A percentile compares a stretch with the other conserved stretches of the same genome.
These are phyloP conservation scores for Caenorhabditis zanzibari DNA, from an alignment of 2,888 invertebrate species.

Conservation along the genomic window DNA sequence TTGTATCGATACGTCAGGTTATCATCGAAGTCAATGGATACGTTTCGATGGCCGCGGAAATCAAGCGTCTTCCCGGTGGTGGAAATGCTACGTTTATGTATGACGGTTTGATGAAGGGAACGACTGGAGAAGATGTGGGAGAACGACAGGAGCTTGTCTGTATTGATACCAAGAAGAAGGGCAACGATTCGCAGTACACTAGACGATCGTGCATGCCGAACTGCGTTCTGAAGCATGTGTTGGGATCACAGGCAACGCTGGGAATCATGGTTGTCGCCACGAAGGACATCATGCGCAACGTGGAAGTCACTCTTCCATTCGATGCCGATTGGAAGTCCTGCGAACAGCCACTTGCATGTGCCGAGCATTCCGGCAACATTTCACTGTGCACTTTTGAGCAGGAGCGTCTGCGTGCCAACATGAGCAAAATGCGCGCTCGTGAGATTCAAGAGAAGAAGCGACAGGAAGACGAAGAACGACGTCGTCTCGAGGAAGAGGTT, in stretches of 20 bases:
- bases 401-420: neutral
- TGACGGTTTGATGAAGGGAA: constrained; percentile 64
- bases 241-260: constrained; percentile 39
- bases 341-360: constrained; percentile 34
- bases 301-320: constrained; percentile 64
- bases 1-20: constrained; percentile 25
- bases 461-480: constrained; percentile 10
- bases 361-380: constrained; percentile 28
- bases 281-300: constrained; percentile 34
- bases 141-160: constrained; percentile 39
- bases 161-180: constrained; percentile 53
- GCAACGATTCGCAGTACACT: constrained; percentile 51
- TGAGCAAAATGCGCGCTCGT: neutral
- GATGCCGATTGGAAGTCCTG: constrained; percentile 46
- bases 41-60: constrained; percentile 42
- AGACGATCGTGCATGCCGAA: constrained; percentile 63
- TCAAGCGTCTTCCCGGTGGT: constrained; percentile 35
- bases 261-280: constrained; percentile 63
- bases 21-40: constrained; percentile 53
- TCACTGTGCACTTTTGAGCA: constrained; percentile 31
- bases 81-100: constrained; percentile 43
- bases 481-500: constrained; percentile 40
- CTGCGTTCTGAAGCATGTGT: constrained; percentile 64
- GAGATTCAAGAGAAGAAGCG: constrained; percentile 3
- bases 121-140: constrained; percentile 51